Base-by-base conservation (phyloP, 2,888 invertebrate species). In the Lucinisca nassula region DNA sequence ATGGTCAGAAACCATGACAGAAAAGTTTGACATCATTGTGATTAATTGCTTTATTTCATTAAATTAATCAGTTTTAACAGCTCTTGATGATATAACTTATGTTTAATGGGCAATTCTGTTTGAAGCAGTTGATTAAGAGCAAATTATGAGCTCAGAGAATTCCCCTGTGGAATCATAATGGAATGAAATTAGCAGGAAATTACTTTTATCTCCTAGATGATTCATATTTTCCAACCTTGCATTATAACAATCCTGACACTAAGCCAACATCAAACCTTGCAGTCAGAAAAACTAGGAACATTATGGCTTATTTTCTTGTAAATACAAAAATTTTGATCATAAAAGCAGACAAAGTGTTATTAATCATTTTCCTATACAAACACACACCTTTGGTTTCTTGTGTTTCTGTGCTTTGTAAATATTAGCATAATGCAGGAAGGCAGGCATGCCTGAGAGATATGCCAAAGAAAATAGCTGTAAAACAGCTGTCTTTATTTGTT, bases 311-410 rank as follows among this genome's bases (percentile, higher is more conserved):
- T 67, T 67, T 67, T 32, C 67, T 67, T 67, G 30, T 67, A 35
- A 67, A 67, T 35, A 67, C 32, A 32, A 67, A 67, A 32, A 17
- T 35, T 45, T 67, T 67, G 67, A 67, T 67, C 67, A 67, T 8
- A 4, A 35, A 12, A 67, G 67, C 67, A 67, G 67, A 67, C 67
- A 32, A 35, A 67, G 21, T 67, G 67, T 67, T 67, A 67, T 67
- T 35, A 67, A 67, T 67, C 67, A 67, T 67, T 32, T 67, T 24
- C 17, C 67, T 35, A 35, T 35, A 67, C 35, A 67, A 67, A 67
- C 67, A 67, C 35, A 67, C 67, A 67, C 32, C 67, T 67, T 12
- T 17, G 67, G 3, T 67, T 67, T 35, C 30, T 45, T 45, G n/a
- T n/a, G n/a, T n/a, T n/a, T n/a, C n/a, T n/a, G n/a, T n/a, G n/a